Evolutionary conservation across 2,797 vertebrate species (phyloP), one percentile per base, ranked within the genome.

Genomic region (Podarcis siculus): DNA sequence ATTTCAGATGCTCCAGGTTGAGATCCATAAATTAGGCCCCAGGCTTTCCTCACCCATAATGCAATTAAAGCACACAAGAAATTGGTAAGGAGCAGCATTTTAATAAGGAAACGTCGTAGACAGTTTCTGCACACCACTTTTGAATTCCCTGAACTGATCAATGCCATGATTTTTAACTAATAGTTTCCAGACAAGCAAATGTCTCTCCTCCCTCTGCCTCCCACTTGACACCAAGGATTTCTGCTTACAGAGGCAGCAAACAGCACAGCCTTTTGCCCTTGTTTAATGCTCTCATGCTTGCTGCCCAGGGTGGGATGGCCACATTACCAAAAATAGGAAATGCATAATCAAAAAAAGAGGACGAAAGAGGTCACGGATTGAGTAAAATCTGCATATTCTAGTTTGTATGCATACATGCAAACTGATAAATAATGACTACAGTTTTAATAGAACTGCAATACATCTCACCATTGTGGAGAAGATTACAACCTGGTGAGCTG

Each of bases 21-120:
- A 87, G 58, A 79, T 72, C 66, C 67, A 86, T 79, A 82, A 86
- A 78, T 83, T 78, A 86, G 83, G 61, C 83, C 86, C 64, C 30
- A 37, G 55, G 86, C 55, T 66, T 82, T 85, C 67, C 66, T 88
- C 67, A 71, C 35, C n/a, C 79, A 37, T 78, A 87, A 88, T 73
- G 25, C 89, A 90, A 88, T 90, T 88, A 87, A 88, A 88, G 61
- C 64, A 78, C 25, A n/a, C 55, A 80, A 61, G 1, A 37, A 81
- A 55, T n/a, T 76, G 69, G n/a, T 39, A 80, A 85, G 58, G 78
- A 86, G 71, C 79, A 37, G 32, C 71, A 89, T 86, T 76, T 89
- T 85, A 76, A 76, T 76, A 58, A 64, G 75, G 42, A 81, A 86
- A 81, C 42, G 23, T 76, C 71, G 76, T 82, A 76, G 42, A 27